These are phyloP conservation scores for Stenotaenia linearis DNA, from an alignment of 2,888 invertebrate genomes.

Conservation along the genomic window DNA sequence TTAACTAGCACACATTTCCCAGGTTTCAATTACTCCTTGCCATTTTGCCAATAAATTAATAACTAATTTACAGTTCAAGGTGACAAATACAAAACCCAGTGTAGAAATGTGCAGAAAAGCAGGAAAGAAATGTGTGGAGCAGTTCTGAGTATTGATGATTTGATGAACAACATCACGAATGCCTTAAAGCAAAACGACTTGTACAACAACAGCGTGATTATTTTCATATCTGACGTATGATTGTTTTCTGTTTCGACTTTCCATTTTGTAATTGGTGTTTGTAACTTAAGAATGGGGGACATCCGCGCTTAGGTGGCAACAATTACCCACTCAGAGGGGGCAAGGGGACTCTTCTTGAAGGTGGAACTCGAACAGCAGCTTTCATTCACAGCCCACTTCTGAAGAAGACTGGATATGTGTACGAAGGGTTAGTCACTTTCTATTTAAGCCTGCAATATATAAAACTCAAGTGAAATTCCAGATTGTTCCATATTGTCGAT, in stretches of 20 bases:
- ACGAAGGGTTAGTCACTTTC: neutral
- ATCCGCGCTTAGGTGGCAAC: slow-evolving; percentile 37
- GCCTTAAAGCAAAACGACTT: neutral
- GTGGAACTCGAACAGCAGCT: slow-evolving; percentile 47
- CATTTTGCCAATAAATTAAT: neutral
- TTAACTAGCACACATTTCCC: neutral
- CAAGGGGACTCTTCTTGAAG: slow-evolving; percentile 49
- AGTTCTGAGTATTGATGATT: neutral
- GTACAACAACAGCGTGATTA: neutral
- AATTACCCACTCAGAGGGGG: slow-evolving; percentile 49
- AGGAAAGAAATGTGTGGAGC: neutral
- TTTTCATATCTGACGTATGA: neutral
- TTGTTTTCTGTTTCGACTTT: too few relatives aligned
- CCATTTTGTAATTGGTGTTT: too few relatives aligned
- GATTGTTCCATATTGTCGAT: neutral
- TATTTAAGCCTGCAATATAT: neutral
- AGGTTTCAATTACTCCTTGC: neutral
- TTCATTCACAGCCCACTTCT: slow-evolving; percentile 45
- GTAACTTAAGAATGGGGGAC: neutral
- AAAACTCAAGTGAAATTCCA: neutral
- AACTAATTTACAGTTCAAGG: neutral
- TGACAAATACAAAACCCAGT: neutral
- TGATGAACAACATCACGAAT: neutral
- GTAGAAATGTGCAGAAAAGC: neutral
- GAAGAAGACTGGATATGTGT: slow-evolving; percentile 1